Evolutionary conservation across 2,888 invertebrate species (phyloP).

Genomic region (Sinotaia quadrata): DNA sequence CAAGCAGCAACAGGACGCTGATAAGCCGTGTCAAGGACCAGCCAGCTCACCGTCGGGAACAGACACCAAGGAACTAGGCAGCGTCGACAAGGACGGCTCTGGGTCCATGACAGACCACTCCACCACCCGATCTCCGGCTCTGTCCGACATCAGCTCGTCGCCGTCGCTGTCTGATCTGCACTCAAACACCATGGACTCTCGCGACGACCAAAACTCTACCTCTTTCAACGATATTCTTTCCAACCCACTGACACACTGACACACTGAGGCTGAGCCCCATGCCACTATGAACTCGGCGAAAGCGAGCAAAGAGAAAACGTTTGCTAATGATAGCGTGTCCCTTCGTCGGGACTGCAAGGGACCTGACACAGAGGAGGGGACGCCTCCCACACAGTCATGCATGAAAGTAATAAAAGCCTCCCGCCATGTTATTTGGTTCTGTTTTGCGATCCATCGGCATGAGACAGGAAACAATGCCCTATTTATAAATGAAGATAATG

Average conservation of each 20-base stretch:
- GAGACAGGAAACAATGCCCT: too few species aligned
- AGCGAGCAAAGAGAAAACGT: too few species aligned
- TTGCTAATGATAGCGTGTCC: too few species aligned
- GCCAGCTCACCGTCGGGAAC: conserved; percentile 28
- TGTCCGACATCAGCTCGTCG: conserved; percentile 66
- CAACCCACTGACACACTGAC: conserved; percentile 2
- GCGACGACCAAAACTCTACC: conserved; percentile 53
- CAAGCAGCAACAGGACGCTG: conserved; percentile 59
- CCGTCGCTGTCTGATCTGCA: conserved; percentile 64
- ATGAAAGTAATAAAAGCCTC: too few species aligned
- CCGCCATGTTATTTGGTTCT: too few species aligned
- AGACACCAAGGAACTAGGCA: conserved; percentile 32
- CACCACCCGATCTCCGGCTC: conserved; percentile 60
- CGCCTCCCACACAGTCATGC: too few species aligned
- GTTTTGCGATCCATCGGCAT: too few species aligned
- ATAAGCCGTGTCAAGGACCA: conserved; percentile 23
- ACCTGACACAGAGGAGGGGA: too few species aligned
- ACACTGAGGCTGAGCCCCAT: neutral
- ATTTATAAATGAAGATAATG: too few species aligned
- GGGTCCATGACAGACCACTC: conserved; percentile 52
- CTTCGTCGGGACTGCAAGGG: too few species aligned
- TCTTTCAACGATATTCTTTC: conserved; percentile 43
- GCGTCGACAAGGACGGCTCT: conserved; percentile 43
- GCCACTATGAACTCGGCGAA: neutral
- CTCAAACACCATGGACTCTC: conserved; percentile 55